phyloP scores from a whole-genome alignment of 2,797 vertebrate genomes.

The Hippoglossus hippoglossus region DNA sequence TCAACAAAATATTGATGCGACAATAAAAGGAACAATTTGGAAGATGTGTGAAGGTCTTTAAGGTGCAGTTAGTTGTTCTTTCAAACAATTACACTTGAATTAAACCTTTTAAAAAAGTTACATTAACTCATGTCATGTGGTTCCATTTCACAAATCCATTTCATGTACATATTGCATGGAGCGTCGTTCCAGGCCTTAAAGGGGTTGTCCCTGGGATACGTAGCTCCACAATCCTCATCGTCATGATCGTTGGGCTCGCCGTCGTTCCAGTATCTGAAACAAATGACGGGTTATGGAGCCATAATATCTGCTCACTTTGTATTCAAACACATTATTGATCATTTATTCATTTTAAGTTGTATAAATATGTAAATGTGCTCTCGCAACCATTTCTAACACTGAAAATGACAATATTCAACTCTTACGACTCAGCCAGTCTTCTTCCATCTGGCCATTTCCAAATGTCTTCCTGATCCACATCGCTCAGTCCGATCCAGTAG shows the following conservation, averaged over 20 bases:
- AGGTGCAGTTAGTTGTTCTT: background rate
- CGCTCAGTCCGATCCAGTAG: conserved; percentile 78
- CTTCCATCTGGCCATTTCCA: conserved; percentile 81
- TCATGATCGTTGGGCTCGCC: conserved; percentile 74
- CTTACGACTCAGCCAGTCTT: conserved; percentile 68
- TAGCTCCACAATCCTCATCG: conserved; percentile 78
- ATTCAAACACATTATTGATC: background rate
- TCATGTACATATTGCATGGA: conserved; percentile 63
- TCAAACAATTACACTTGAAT: conserved; percentile 3
- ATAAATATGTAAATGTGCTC: background rate
- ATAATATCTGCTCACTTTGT: background rate
- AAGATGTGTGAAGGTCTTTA: conserved; percentile 2
- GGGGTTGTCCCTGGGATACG: conserved; percentile 62
- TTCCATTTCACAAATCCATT: conserved; percentile 81
- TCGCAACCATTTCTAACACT: background rate
- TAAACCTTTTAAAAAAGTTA: background rate
- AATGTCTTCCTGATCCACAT: conserved; percentile 67
- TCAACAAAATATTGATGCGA: conserved; percentile 17
- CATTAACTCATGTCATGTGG: conserved; percentile 4
- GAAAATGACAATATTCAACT: background rate
- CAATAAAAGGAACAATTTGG: conserved; percentile 52
- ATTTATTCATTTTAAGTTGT: background rate
- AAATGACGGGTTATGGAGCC: conserved; percentile 2
- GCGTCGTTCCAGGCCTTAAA: conserved; percentile 80
- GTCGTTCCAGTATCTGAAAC: conserved; percentile 75